phyloP scores from a whole-genome alignment of 2,113 vertebrate genomes.

The Myxocyprinus asiaticus region DNA sequence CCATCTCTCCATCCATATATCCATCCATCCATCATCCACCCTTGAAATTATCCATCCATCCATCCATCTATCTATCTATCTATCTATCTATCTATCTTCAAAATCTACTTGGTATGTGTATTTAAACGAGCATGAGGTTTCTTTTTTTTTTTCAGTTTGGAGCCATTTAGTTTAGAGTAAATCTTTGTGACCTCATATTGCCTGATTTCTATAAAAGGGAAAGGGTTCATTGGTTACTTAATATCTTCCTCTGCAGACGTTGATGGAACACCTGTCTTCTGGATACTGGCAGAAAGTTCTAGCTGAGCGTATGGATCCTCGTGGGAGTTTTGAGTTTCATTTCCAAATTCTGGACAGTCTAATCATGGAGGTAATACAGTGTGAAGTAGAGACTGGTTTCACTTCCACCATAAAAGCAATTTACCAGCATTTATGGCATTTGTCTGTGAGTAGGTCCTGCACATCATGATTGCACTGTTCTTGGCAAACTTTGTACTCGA shows the following conservation, averaged over 20 bases:
- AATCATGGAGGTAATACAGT: background rate
- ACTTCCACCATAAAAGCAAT: conserved; percentile 9
- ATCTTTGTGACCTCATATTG: background rate
- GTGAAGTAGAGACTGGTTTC: background rate
- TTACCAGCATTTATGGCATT: background rate
- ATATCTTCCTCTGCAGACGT: conserved; percentile 32
- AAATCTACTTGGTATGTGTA: too few relatives aligned
- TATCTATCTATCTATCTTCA: too few relatives aligned
- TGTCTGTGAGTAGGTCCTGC: background rate
- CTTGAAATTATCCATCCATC: too few relatives aligned
- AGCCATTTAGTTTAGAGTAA: too few relatives aligned
- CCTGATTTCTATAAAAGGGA: conserved; percentile 39
- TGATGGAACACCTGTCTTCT: conserved; percentile 43
- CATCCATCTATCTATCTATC: too few relatives aligned
- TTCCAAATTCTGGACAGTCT: conserved; percentile 17
- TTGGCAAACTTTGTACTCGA: background rate
- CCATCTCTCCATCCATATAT: too few relatives aligned
- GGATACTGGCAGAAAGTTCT: conserved; percentile 27
- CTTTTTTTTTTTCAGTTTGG: too few relatives aligned
- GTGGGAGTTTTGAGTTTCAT: conserved; percentile 18
- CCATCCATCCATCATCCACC: too few relatives aligned
- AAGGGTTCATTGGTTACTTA: conserved; percentile 22
- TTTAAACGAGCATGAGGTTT: too few relatives aligned
- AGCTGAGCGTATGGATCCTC: conserved; percentile 9
- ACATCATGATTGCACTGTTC: background rate